Base-by-base conservation (phyloP, 2,113 vertebrate genomes). In the Sprattus sprattus region DNA sequence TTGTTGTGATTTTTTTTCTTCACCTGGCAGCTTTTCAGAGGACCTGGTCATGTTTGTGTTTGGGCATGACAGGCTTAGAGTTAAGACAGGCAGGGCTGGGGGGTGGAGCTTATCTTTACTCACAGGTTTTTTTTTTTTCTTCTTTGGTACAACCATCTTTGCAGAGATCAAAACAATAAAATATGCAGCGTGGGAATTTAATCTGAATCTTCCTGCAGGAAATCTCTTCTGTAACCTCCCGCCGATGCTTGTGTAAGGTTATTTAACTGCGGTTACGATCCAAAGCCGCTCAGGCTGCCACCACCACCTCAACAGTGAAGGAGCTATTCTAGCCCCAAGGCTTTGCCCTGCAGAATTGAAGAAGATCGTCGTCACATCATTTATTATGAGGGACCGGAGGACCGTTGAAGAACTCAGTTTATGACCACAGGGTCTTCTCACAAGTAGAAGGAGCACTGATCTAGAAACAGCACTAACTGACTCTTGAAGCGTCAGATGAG, bases 21-120 rank as follows among this genome's bases (percentile, higher is more conserved):
- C 80, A 71, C 81, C 50, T 32, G 87, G 91, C 91, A 91, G 88
- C 81, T 28, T 71, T 71, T 71, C 64, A 71, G 25, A 71, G 64
- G 64, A 32, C 64, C 64, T 32, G 64, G 64, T 71, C 64, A 71
- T 71, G 64, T 71, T 71, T 15, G 64, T 71, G 64, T 71, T 71
- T 71, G 64, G 32, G 64, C 2, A 71, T 91, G 89, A 90, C 89
- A 89, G 54, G 85, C 91, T 89, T 89, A 88, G 91, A 88, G 89
- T 47, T 83, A 20, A 82, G 67, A 84, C 81, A 86, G 47, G 89
- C 85, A 89, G 75, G 87, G 78, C 85, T 75, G 13, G 86, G 57
- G 50, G 13, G 52, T 71, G 64, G 64, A 25, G 64, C 64, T 71
- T 25, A 71, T 71, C 64, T 71, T 71, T 71, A 25, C 64, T 71